Percentiles rank a stretch among this genome's conserved stretches.
These are phyloP conservation scores for Lycocerus yunnanus DNA, from an alignment of 2,888 invertebrate species.

Conservation along the genomic window DNA sequence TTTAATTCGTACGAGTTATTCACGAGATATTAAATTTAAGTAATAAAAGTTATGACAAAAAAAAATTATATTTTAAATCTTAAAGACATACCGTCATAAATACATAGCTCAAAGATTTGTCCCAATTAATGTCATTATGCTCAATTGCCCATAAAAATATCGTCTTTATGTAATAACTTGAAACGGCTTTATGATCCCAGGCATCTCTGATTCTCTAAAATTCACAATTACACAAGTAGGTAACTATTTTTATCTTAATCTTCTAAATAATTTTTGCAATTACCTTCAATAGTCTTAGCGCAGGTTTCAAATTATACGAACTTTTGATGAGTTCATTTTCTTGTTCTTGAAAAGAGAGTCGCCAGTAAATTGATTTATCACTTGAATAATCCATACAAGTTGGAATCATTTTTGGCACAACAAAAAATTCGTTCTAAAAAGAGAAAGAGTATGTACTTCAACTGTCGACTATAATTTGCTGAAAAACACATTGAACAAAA, in stretches of 20 bases:
- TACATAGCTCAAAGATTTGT: neutral
- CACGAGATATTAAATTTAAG: no score
- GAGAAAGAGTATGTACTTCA: neutral
- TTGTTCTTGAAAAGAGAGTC: slow-evolving; percentile 54
- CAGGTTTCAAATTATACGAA: slow-evolving; percentile 44
- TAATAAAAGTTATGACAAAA: no score
- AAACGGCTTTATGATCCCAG: slow-evolving; percentile 37
- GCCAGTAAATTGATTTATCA: slow-evolving; percentile 41
- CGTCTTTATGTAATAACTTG: slow-evolving; percentile 58
- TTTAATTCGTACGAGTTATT: no score
- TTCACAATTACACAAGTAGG: neutral
- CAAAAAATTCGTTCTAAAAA: slow-evolving; percentile 42
- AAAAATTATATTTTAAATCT: neutral
- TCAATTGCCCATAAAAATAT: slow-evolving; percentile 46
- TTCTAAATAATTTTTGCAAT: neutral
- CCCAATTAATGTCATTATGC: neutral
- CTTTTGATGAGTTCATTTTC: slow-evolving; percentile 46
- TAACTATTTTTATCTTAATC: neutral
- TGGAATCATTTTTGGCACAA: slow-evolving; percentile 45
- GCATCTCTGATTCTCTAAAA: neutral
- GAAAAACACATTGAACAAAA: no score
- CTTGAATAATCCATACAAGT: neutral
- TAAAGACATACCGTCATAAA: neutral
- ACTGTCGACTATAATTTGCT: neutral
- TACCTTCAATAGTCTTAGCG: slow-evolving; percentile 48